A percentile compares a stretch with the other conserved stretches of the same genome.
Evolutionary conservation across 92 coral and sea anemone genomes (phyloP).

Genomic region (Actinostola sp.): DNA sequence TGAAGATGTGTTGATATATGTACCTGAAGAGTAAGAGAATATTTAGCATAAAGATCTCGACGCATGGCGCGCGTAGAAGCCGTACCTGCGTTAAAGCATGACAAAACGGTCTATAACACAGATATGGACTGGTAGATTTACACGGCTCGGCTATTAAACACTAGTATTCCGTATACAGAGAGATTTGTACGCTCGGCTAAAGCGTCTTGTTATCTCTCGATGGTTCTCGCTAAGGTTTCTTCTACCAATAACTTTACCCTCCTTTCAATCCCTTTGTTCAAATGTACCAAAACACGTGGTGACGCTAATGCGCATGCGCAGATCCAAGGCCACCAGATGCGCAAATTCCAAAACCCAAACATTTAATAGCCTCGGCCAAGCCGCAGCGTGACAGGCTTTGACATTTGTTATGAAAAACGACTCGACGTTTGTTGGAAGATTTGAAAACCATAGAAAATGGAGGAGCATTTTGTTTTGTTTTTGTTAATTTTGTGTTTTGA

Average conservation of each 20-base stretch:
- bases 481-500: conserved; percentile 7
- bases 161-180: too few species aligned
- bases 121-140: conserved; percentile 9
- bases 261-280: not conserved
- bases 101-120: not conserved
- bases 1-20: not conserved
- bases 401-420: too few species aligned
- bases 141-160: not conserved
- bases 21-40: not conserved
- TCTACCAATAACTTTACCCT: not conserved
- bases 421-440: too few species aligned
- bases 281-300: not conserved
- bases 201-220: too few species aligned
- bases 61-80: not conserved
- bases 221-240: not conserved
- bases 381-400: not conserved
- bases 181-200: too few species aligned
- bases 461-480: conserved; percentile 14
- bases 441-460: too few species aligned
- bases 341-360: not conserved
- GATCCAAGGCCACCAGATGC: not conserved
- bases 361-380: conserved; percentile 1
- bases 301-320: conserved; percentile 1
- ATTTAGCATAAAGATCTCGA: not conserved
- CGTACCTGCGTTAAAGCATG: not conserved